Base-by-base conservation (phyloP, 2,113 vertebrate species). In the Panthera uncia region DNA sequence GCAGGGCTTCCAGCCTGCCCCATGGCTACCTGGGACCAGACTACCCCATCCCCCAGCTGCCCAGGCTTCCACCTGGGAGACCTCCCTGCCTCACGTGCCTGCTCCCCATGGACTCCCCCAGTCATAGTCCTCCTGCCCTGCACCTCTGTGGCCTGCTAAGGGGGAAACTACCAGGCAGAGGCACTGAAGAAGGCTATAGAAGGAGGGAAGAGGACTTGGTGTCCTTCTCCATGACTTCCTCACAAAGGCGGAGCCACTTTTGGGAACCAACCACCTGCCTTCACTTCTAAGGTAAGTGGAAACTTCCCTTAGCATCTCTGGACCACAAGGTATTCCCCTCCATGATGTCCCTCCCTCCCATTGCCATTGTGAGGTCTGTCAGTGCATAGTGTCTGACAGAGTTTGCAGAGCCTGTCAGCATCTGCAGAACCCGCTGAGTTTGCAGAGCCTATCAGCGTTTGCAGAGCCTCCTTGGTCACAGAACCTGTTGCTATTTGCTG, bases 71-170 rank as follows among this genome's bases (percentile, higher is more conserved):
- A 13, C 25, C 27, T 21, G 36, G 23, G 61, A 19, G 8, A 63
- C 19, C 16, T 48, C 36, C 48, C 76, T 23, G 8, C 31, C 38
- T 13, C 63, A 7, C 41, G 18, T 4, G 33, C 86, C 52, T 61
- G 21, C 33, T 15, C 9, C 14, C n/a, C 14, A 7, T 0, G 11
- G n/a, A 31, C n/a, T 16, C 61, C 63, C 15, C 27, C 4, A 2
- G 0, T 33, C 48, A 2, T 21, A 5, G 38, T 29, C 25, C 19
- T 69, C 76, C 4, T 73, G 57, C 25, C 83, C 68, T 41, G 33
- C 31, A 71, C 55, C 50, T 88, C 83, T 19, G 48, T 8, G 10
- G 65, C 33, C 74, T 76, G n/a, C 80, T 65, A 36, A 33, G 5
- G 23, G 12, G 38, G 27, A 69, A 14, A 16, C 6, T 10, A 15